Conservation (phyloP, 2,888 invertebrate genomes). For the Netelia melanura region DNA sequence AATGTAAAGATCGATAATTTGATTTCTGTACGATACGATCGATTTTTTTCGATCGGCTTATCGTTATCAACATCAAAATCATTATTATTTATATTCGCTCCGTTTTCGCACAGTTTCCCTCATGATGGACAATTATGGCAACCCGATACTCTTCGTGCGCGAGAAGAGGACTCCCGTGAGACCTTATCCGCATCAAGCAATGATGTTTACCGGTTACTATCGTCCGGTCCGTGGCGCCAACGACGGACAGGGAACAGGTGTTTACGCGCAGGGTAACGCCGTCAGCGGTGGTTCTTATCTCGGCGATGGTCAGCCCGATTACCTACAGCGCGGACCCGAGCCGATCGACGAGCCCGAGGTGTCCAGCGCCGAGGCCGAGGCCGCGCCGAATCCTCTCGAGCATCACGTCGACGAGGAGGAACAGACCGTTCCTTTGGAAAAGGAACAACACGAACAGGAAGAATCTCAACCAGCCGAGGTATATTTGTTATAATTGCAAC, state of each 20-base stretch:
- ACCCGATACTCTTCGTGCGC: constrained; percentile 74
- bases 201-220: constrained; percentile 83
- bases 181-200: constrained; percentile 78
- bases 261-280: constrained; percentile 81
- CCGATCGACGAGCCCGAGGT: constrained; percentile 77
- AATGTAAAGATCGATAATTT: too few relatives aligned
- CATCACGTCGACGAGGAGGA: constrained; percentile 66
- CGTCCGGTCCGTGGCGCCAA: constrained; percentile 76
- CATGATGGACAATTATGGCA: constrained; percentile 74
- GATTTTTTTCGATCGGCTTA: too few relatives aligned
- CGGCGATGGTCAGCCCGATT: constrained; percentile 73
- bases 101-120: constrained; percentile 71
- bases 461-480: constrained; percentile 52
- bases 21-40: too few relatives aligned
- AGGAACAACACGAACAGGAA: constrained; percentile 54
- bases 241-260: constrained; percentile 76
- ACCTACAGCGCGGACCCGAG: constrained; percentile 75
- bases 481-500: not conserved
- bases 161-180: constrained; percentile 74
- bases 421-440: constrained; percentile 56
- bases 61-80: not conserved
- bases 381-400: constrained; percentile 73
- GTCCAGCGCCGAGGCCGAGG: constrained; percentile 80
- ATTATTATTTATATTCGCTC: constrained; percentile 9
- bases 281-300: constrained; percentile 80